phyloP scores from a whole-genome alignment of 2,888 invertebrate species.

The Tenthredo notha region DNA sequence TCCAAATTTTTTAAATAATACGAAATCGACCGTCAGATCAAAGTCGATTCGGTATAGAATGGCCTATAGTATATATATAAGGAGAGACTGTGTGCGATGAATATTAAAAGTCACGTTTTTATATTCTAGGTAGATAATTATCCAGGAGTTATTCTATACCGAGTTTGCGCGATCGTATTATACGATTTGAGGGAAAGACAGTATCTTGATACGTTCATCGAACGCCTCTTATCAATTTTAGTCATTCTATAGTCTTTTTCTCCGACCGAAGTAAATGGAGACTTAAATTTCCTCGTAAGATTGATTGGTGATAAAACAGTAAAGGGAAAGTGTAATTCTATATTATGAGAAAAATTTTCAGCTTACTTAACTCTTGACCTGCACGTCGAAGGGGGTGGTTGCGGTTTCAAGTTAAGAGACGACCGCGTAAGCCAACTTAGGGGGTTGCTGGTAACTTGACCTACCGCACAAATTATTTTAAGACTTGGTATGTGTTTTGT shows the following conservation, averaged over 20 bases:
- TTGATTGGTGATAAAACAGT: not conserved
- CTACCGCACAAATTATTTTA: conserved; percentile 13
- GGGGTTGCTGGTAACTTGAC: conserved; percentile 25
- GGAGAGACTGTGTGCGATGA: not conserved
- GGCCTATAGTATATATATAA: not conserved
- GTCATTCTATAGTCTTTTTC: not conserved
- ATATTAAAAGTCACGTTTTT: not conserved
- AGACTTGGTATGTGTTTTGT: not conserved
- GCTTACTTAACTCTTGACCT: conserved; percentile 2
- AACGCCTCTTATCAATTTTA: not conserved
- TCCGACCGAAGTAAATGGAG: not conserved
- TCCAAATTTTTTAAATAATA: no score
- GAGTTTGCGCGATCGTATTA: not conserved
- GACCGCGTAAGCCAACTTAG: not conserved
- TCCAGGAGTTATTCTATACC: not conserved
- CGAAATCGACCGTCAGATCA: no score
- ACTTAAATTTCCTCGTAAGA: not conserved
- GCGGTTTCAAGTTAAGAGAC: not conserved
- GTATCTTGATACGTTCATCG: not conserved
- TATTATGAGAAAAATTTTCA: not conserved
- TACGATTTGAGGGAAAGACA: not conserved
- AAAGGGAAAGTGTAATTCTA: not conserved
- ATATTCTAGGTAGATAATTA: not conserved
- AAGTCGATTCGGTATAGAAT: no score
- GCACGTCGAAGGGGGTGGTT: not conserved